Conservation (phyloP, 1,140 invertebrate genomes). For the Cotesia typhae region DNA sequence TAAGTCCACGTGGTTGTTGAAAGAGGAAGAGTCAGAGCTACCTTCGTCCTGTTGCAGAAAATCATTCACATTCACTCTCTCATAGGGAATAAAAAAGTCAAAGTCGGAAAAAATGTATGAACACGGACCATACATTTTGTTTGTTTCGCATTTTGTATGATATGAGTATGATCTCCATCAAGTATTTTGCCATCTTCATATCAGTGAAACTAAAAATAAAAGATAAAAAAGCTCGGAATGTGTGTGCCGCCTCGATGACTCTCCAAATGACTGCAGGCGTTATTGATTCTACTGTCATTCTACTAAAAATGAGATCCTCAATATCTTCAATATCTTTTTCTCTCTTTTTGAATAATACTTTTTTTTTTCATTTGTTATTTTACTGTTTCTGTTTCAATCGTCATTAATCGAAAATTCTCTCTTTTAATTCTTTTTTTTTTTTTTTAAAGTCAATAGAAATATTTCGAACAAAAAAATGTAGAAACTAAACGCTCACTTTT, state of each 20-base stretch:
- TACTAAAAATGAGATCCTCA: slow-evolving; percentile 37
- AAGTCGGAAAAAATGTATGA: slow-evolving; percentile 27
- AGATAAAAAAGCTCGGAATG: background rate
- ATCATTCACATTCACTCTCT: slow-evolving; percentile 31
- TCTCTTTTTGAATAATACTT: background rate
- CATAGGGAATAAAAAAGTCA: slow-evolving; percentile 44
- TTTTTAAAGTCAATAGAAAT: too few species aligned
- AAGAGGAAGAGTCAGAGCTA: background rate
- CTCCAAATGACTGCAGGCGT: slow-evolving; percentile 61
- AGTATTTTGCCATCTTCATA: too few species aligned
- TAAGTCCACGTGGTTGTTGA: slow-evolving; percentile 51
- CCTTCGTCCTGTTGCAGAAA: background rate
- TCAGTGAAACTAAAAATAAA: background rate
- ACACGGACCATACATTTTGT: slow-evolving; percentile 17
- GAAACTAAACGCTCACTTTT: too few species aligned
- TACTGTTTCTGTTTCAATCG: slow-evolving; percentile 21
- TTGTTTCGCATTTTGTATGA: slow-evolving; percentile 16
- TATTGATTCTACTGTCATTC: slow-evolving; percentile 57
- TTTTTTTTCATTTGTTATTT: slow-evolving; percentile 11
- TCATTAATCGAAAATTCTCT: slow-evolving; percentile 21
- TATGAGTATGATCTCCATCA: background rate
- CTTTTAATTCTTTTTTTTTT: slow-evolving; percentile 29
- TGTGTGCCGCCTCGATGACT: slow-evolving; percentile 53
- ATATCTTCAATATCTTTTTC: slow-evolving; percentile 34
- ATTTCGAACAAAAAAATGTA: too few species aligned